These are phyloP conservation scores for Enchytraeus crypticus DNA, from an alignment of 2,888 invertebrate species.

Conservation along the genomic window DNA sequence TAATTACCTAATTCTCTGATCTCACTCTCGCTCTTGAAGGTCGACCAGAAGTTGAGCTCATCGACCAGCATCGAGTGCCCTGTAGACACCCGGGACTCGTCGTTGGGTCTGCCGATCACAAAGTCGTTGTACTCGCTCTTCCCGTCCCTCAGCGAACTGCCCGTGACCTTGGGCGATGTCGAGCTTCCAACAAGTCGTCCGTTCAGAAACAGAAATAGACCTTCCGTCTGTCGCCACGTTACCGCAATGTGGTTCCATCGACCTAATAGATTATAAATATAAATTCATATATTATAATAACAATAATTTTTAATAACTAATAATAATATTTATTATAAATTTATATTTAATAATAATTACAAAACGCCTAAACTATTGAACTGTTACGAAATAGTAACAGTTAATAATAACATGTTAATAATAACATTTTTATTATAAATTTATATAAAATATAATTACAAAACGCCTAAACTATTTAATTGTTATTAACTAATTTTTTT, in stretches of 20 bases:
- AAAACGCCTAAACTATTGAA: too few species aligned
- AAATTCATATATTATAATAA: too few species aligned
- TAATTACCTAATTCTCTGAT: conserved; percentile 36
- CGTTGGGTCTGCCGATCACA: conserved; percentile 39
- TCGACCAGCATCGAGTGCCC: conserved; percentile 35
- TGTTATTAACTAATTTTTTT: too few species aligned
- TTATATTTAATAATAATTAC: too few species aligned
- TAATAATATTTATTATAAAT: too few species aligned
- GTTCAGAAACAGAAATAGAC: conserved; percentile 38
- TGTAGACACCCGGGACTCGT: conserved; percentile 21
- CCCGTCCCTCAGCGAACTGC: neutral
- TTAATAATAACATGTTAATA: too few species aligned
- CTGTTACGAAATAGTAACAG: too few species aligned
- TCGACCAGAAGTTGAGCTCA: conserved; percentile 41
- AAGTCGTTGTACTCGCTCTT: conserved; percentile 24
- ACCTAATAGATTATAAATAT: too few species aligned
- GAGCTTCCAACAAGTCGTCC: conserved; percentile 29
- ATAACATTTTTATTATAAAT: too few species aligned
- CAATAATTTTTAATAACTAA: too few species aligned
- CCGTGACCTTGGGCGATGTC: neutral
- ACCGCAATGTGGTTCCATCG: conserved; percentile 44
- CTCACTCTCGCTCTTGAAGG: conserved; percentile 29
- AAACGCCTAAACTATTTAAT: too few species aligned
- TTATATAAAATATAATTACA: too few species aligned
- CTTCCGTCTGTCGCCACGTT: conserved; percentile 35